A percentile compares a stretch with the other conserved stretches of the same genome.
These are phyloP conservation scores for Pelosia muscerda DNA, from an alignment of 2,888 invertebrate genomes.

Conservation along the genomic window DNA sequence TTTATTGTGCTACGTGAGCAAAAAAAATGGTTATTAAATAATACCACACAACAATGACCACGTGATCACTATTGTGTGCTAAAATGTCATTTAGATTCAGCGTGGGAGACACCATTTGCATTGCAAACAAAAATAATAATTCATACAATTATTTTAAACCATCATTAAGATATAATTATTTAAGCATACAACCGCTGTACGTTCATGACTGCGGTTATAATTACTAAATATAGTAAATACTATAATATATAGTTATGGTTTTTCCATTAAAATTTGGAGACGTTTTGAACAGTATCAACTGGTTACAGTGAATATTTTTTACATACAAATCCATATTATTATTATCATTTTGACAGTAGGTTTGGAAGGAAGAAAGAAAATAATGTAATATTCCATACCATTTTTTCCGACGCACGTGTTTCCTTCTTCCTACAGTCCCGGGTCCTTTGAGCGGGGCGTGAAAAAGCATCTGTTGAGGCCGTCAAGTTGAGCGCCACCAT, in stretches of 20 bases:
- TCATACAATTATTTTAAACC: conserved; percentile 16
- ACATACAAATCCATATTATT: not conserved
- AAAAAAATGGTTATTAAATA: no score
- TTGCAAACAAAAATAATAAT: not conserved
- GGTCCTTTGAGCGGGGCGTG: no score
- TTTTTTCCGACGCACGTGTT: no score
- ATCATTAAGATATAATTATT: conserved; percentile 24
- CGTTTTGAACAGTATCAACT: not conserved
- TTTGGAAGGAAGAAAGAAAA: no score
- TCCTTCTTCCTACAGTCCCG: no score
- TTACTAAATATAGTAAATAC: not conserved
- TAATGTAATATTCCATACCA: no score
- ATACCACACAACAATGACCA: not conserved
- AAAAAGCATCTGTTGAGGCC: no score
- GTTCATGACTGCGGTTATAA: conserved; percentile 6
- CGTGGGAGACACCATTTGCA: conserved; percentile 21
- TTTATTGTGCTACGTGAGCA: no score
- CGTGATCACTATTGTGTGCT: not conserved
- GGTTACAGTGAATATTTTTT: not conserved
- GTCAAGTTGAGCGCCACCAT: no score
- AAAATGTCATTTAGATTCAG: conserved; percentile 11
- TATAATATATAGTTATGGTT: not conserved
- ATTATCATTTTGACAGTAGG: no score
- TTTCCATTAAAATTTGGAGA: not conserved
- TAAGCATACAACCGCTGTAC: not conserved